Conservation (phyloP, 2,797 vertebrate species). For the Melanotaenia trifasciata region DNA sequence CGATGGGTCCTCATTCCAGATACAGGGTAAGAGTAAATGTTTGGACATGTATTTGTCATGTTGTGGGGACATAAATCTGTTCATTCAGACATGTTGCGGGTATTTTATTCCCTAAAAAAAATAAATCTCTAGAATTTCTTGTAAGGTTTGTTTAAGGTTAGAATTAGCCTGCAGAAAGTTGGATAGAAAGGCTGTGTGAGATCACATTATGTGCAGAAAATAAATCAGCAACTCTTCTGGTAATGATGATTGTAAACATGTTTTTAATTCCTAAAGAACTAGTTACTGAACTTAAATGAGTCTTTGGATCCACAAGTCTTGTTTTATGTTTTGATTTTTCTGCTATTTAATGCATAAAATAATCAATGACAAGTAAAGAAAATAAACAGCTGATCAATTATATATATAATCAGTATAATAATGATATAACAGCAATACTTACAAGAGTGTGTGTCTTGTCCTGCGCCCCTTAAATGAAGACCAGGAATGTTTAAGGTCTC, state of each 20-base stretch:
- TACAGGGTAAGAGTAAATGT: conserved; percentile 86
- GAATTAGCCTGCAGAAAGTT: neutral
- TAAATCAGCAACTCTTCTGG: neutral
- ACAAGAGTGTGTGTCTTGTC: neutral
- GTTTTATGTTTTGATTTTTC: too few relatives aligned
- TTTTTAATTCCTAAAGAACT: neutral
- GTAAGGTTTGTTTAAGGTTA: neutral
- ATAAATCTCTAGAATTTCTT: neutral
- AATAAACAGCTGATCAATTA: neutral
- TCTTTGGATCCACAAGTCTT: too few relatives aligned
- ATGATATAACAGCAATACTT: neutral
- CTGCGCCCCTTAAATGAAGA: neutral
- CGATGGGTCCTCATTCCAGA: conserved; percentile 91
- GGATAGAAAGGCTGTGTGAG: neutral
- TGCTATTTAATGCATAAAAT: too few relatives aligned
- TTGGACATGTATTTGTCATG: neutral
- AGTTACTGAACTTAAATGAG: too few relatives aligned
- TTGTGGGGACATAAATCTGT: neutral
- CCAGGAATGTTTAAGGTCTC: neutral
- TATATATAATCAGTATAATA: neutral
- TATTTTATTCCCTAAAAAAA: neutral
- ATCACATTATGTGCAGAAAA: neutral
- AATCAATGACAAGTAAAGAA: neutral
- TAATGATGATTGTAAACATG: too few relatives aligned
- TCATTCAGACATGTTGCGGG: neutral